Evolutionary conservation across 2,888 invertebrate species (phyloP), one percentile per base, ranked within the genome.

Genomic region (Celastrina argiolus): DNA sequence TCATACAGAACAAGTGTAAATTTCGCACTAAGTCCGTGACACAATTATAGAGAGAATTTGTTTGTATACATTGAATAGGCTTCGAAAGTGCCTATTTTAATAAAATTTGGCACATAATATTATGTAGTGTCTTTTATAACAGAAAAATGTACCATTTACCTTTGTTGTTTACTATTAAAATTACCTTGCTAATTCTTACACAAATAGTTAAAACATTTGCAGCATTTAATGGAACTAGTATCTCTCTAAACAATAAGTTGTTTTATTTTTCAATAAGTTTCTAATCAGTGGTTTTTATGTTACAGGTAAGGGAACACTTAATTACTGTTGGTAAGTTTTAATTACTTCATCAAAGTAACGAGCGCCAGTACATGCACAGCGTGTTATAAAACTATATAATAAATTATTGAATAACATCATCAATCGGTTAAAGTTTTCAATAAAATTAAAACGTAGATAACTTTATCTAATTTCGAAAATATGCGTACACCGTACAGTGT

Each of bases 301-400:
- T 51, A 10, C 51, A 51, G 22, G 51, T 51, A 51, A 51, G 51
- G 51, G 51, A 51, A 51, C 51, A 26, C 51, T 14, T 51, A 22
- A 51, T 51, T 51, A 51, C 22, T 26, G 12, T 22, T 14, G 51
- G 51, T 51, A 51, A 26, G 51, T 51, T 22, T 51, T 51, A 51
- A 51, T 51, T 51, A 51, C 51, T 51, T 51, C 22, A 51, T 51
- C 51, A 18, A 12, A 51, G 8, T 18, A 51, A 18, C 51, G 12
- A 2, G 18, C 51, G 8, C 3, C 31, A 31, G 0, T 5, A 31
- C 31, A 22, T 10, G 12, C 26, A 51, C 51, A 51, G 51, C 12
- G 12, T 51, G 51, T 26, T 26, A 0, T 10, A 22, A 26, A 51
- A 22, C 22, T 51, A 51, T 22, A 10, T 22, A 1, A 26, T 1